These are phyloP conservation scores for Mesocricetus auratus DNA, from an alignment of 2,113 vertebrate species.

Conservation along the genomic window DNA sequence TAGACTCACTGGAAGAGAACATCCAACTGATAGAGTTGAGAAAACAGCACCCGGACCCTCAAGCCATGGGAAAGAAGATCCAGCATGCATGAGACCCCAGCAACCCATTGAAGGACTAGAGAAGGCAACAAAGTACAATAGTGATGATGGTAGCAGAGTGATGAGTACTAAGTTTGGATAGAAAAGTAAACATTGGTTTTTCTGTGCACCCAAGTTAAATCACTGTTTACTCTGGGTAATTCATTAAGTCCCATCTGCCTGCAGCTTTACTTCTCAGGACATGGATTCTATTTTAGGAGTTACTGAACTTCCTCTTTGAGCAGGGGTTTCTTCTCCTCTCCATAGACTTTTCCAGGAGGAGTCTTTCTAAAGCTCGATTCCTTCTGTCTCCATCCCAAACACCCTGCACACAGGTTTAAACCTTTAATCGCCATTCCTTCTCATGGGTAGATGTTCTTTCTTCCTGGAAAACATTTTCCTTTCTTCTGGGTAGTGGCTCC, in stretches of 20 bases:
- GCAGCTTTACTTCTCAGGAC: not conserved
- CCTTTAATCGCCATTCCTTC: not conserved
- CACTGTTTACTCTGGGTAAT: not conserved
- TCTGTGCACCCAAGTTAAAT: not conserved
- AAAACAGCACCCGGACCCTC: not conserved
- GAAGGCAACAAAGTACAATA: not conserved
- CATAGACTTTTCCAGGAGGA: not conserved
- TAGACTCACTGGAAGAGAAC: not conserved
- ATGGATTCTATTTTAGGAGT: conserved; percentile 54
- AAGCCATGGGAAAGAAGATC: not conserved
- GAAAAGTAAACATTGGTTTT: not conserved
- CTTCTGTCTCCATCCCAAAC: not conserved
- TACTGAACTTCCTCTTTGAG: not conserved
- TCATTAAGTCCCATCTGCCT: not conserved
- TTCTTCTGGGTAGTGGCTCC: not conserved
- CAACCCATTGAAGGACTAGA: not conserved
- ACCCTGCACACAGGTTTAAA: not conserved
- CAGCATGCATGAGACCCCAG: not conserved
- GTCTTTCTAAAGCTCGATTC: not conserved
- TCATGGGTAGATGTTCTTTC: not conserved
- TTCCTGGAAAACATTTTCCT: not conserved
- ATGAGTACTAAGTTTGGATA: not conserved
- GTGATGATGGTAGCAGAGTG: not conserved
- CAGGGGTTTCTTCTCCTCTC: not conserved
- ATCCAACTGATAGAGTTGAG: rapidly evolving